phyloP scores from a whole-genome alignment of 2,888 invertebrate genomes.

The Cheiracanthium punctorium region DNA sequence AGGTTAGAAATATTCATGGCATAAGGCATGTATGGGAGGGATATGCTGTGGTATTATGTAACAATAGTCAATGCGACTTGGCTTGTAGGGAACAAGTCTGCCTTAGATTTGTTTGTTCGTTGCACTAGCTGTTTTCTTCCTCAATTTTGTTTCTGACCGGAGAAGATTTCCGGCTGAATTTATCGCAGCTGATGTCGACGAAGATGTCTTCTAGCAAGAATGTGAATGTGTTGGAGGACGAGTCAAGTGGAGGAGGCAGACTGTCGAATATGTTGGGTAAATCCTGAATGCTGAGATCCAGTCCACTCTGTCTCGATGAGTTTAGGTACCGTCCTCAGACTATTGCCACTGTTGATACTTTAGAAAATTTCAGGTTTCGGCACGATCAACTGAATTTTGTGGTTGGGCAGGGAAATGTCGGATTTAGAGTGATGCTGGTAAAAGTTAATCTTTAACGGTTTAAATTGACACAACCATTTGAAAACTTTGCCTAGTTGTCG shows the following conservation, averaged over 20 bases:
- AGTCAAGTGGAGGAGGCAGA: too few species aligned
- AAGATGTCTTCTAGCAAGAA: slow-evolving; percentile 23
- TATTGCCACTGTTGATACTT: neutral
- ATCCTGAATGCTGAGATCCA: slow-evolving; percentile 20
- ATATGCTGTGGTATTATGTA: slow-evolving; percentile 92
- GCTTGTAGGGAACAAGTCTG: slow-evolving; percentile 75
- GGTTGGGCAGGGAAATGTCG: too few species aligned
- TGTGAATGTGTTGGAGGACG: neutral
- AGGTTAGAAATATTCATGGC: slow-evolving; percentile 92
- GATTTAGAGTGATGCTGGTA: slow-evolving; percentile 7
- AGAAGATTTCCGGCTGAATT: slow-evolving; percentile 6
- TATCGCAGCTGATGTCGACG: slow-evolving; percentile 38
- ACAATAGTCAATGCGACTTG: slow-evolving; percentile 86
- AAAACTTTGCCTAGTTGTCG: too few species aligned
- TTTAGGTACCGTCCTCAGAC: slow-evolving; percentile 28
- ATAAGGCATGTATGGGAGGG: slow-evolving; percentile 88
- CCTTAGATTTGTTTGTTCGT: slow-evolving; percentile 78
- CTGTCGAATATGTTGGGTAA: too few species aligned
- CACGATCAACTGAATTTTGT: slow-evolving; percentile 37
- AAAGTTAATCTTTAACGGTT: too few species aligned
- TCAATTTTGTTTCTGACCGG: slow-evolving; percentile 72
- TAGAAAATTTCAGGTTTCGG: neutral
- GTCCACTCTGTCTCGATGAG: slow-evolving; percentile 31
- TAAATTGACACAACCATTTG: too few species aligned
- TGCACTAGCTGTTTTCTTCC: slow-evolving; percentile 81